Evolutionary conservation across 2,888 invertebrate genomes (phyloP), one percentile per base, ranked within the genome.

Genomic region (Bembecia ichneumoniformis): DNA sequence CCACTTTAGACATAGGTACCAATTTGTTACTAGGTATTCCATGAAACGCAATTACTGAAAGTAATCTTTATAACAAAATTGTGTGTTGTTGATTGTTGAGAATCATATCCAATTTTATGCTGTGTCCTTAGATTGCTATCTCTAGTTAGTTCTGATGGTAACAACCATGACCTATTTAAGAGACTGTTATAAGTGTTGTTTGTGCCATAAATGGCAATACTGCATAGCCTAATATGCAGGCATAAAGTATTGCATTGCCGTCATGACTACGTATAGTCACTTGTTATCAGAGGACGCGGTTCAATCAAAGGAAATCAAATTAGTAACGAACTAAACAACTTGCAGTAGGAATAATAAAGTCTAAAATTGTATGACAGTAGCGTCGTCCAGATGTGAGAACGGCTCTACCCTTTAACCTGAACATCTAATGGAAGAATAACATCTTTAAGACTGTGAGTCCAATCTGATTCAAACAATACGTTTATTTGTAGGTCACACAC

Each of bases 401-500:
- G 62, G 64, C 58, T 64, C 59, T 71, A 69, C 74, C 75, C 79
- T 82, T 77, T 83, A 73, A 77, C 75, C 78, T 69, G 61, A 60
- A 54, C 58, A 53, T 52, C 57, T 54, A 68, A 53, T 66, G 62
- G 58, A 66, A 70, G 65, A 76, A 71, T 74, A 63, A 70, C 63
- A 63, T 62, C 71, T 66, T 74, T 74, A 75, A 61, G 61, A 58
- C 60, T 64, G 59, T 74, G 59, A 69, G 75, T 74, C 60, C 66
- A 71, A 67, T 68, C 58, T 73, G 59, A 64, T 58, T 52, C 43
- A 14, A 45, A 49, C 52, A 54, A 55, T 56, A 59, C 54, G 49
- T 59, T 63, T 63, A 63, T 75, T 75, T 78, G 74, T 82, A 77
- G 82, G 82, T 77, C 78, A 77, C 64, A 44, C 10, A 74, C 77